These are phyloP conservation scores for Sebastes flavidus DNA, from an alignment of 2,797 vertebrate species.

Conservation along the genomic window DNA sequence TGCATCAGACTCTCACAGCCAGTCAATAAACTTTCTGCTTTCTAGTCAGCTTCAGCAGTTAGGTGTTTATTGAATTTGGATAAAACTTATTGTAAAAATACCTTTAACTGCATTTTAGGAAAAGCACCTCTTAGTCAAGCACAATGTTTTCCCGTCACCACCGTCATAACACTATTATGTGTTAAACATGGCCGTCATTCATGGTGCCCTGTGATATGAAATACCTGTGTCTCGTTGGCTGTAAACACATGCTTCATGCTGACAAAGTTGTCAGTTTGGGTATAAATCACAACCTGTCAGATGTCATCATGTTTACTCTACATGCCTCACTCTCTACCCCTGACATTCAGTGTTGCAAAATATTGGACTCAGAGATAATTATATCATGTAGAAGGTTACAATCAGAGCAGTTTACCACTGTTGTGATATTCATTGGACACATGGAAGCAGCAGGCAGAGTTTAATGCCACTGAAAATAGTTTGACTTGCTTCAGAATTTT, in stretches of 20 bases:
- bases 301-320: slow-evolving; percentile 15
- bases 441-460: slow-evolving; percentile 36
- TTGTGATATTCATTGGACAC: slow-evolving; percentile 33
- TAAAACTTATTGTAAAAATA: neutral
- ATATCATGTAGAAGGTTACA: slow-evolving; percentile 42
- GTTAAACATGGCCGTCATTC: neutral
- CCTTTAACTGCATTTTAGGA: neutral
- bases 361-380: slow-evolving; percentile 23
- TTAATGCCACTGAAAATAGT: slow-evolving; percentile 60
- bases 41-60: slow-evolving; percentile 10
- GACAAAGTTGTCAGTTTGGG: slow-evolving; percentile 46
- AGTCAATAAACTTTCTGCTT: neutral
- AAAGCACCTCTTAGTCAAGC: neutral
- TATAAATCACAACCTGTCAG: slow-evolving; percentile 44
- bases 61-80: neutral
- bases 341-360: slow-evolving; percentile 2
- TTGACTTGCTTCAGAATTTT: slow-evolving; percentile 55
- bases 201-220: slow-evolving; percentile 8
- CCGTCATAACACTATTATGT: neutral
- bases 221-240: slow-evolving; percentile 29
- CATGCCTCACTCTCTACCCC: neutral
- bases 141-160: neutral
- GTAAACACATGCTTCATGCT: slow-evolving; percentile 36
- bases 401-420: slow-evolving; percentile 31
- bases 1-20: neutral